Evolutionary conservation across 2,797 vertebrate genomes (phyloP).

Genomic region (Coendou prehensilis): DNA sequence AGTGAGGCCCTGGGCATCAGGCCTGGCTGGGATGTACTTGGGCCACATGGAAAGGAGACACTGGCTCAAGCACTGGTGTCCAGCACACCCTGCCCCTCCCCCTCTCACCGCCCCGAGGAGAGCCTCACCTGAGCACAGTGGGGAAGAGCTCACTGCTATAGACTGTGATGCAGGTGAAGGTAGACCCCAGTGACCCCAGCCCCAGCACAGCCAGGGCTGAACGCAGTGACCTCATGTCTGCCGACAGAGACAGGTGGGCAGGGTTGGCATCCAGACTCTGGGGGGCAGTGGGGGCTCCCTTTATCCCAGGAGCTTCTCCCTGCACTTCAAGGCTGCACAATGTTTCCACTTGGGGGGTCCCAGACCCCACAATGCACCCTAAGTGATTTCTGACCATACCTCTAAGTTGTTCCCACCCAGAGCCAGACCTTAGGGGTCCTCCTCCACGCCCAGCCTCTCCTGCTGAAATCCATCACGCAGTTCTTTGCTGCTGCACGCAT

Average conservation of each 20-base stretch:
- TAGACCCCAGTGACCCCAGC: constrained; percentile 41
- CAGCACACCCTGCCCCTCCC: neutral
- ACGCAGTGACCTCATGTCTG: constrained; percentile 79
- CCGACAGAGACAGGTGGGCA: neutral
- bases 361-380: neutral
- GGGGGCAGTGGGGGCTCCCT: neutral
- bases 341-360: neutral
- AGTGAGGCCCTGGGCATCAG: neutral
- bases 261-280: neutral
- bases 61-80: neutral
- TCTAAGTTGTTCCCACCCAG: neutral
- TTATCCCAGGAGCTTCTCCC: too few relatives aligned
- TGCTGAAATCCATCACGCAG: neutral
- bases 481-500: neutral
- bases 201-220: constrained; percentile 77
- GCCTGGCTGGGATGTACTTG: neutral
- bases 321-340: neutral
- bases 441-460: neutral
- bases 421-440: neutral
- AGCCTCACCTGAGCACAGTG: constrained; percentile 81
- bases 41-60: neutral
- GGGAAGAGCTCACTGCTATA: constrained; percentile 83
- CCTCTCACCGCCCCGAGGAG: neutral
- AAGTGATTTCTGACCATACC: neutral
- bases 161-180: constrained; percentile 75